Evolutionary conservation across 2,888 invertebrate species (phyloP), one percentile per base, ranked within the genome.

Genomic region (Podabrus alpinus): DNA sequence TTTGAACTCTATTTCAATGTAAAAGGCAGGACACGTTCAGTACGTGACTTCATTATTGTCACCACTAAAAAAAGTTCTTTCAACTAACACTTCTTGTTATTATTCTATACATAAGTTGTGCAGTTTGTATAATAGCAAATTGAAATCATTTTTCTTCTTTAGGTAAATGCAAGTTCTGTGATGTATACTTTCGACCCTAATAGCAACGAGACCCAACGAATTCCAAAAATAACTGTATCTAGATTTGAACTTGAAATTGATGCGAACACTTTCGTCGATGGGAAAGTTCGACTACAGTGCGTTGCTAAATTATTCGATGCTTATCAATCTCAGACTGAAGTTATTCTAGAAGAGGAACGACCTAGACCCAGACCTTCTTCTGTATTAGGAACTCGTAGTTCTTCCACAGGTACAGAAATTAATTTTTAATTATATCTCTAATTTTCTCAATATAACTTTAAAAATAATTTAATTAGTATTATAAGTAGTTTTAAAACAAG

Each of bases 301-400:
- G 90, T 91, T 82, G 93, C 92, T 72, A 91, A 89, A 81, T 88
- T 93, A 85, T 92, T 92, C 88, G 90, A 92, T 85, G 88, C 93
- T 81, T 92, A 93, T 86, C 89, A 90, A 79, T 89, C 90, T 80
- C 89, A 91, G 79, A 89, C 90, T 71, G 92, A 91, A 85, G 88
- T 91, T 78, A 88, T 91, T 81, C 89, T 94, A 83, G 92, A 92
- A 86, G 93, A 94, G 88, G 93, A 94, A 86, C 91, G 92, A 83
- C 94, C 94, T 74, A 90, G 92, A 86, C 91, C 94, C 81, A 90
- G 93, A 87, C 91, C 93, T 81, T 93, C 94, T 77, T 93, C 94
- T 73, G 94, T 94, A 81, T 88, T 94, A 81, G 93, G 93, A 81
- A 93, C 93, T 25, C 67, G 80, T 15, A 79, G 79, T 75, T 71